phyloP scores from a whole-genome alignment of 2,888 invertebrate species.

The Tenthredo distinguenda region DNA sequence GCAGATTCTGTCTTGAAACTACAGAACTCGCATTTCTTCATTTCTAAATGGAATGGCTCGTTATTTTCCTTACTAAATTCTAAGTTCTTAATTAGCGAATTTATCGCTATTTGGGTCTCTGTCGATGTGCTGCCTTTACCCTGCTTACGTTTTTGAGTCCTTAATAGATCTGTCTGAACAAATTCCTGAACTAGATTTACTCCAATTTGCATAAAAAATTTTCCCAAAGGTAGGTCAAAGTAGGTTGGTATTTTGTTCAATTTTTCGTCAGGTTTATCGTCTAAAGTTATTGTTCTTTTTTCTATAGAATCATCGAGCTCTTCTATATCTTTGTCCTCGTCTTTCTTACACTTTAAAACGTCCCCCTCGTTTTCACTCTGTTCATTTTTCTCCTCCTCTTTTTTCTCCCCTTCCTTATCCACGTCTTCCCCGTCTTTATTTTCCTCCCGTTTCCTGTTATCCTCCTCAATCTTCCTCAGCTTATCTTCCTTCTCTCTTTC shows the following conservation, averaged over 20 bases:
- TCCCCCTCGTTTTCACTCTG: conserved; percentile 74
- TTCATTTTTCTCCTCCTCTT: conserved; percentile 72
- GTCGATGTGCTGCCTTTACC: conserved; percentile 84
- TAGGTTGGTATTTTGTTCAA: conserved; percentile 83
- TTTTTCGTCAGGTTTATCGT: conserved; percentile 65
- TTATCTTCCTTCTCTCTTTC: conserved; percentile 82
- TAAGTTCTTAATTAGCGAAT: conserved; percentile 90
- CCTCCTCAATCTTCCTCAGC: conserved; percentile 66
- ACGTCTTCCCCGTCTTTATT: conserved; percentile 73
- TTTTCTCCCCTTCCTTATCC: conserved; percentile 79
- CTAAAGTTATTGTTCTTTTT: conserved; percentile 53
- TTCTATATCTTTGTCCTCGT: conserved; percentile 65
- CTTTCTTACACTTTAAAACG: conserved; percentile 65
- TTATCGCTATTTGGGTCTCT: conserved; percentile 88
- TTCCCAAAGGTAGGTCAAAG: conserved; percentile 92
- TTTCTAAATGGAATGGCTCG: conserved; percentile 86
- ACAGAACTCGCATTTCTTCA: conserved; percentile 93
- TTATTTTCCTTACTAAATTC: conserved; percentile 93
- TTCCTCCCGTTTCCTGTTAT: conserved; percentile 75
- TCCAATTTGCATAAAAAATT: conserved; percentile 95
- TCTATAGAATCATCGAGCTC: conserved; percentile 64
- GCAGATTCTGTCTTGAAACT: conserved; percentile 93
- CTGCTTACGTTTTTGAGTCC: conserved; percentile 91
- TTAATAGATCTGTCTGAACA: conserved; percentile 94
- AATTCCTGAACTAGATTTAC: conserved; percentile 94